Base-by-base conservation (phyloP, 2,888 invertebrate genomes). In the Crocallis elinguaria region DNA sequence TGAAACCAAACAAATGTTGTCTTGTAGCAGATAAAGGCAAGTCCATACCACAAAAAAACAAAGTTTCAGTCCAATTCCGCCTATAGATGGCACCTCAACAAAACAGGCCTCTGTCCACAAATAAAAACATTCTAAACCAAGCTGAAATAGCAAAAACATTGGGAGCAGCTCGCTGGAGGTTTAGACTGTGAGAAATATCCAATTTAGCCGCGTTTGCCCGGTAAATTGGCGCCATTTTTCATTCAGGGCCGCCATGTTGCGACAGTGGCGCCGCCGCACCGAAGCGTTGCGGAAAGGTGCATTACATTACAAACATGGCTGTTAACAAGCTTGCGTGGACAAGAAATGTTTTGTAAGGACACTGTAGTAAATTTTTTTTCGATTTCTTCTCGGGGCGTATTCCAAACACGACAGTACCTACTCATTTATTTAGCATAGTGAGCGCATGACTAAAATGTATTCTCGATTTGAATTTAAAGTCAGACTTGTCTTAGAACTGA, bases 201-300 rank as follows among this genome's bases (percentile, higher is more conserved):
- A 89, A 88, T 89, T 89, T 89, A 81, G 82, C 80, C 72, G 82
- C 80, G 82, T 83, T 86, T 86, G 77, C 83, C 82, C 84, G 77
- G 75, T 80, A 89, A 89, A 90, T 90, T 84, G 88, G 73, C 79
- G 83, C 81, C 79, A 88, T 90, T 86, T 87, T 84, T 89, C 87
- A 88, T 84, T 81, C 77, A 68, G 78, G 46, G 42, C 71, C 67
- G 79, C 86, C 85, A 83, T 82, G 73, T 81, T 83, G 81, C 76
- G 54, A 66, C 76, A 68, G 75, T 67, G 71, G 75, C 71, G 74
- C 73, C 68, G 49, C 73, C 63, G 62, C 64, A 65, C 65, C 57
- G 27, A 23, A 21, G n/a, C 21, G 35, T 45, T 39, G 50, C 39
- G 27, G 38, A 43, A 49, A 54, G 43, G 55, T 59, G 64, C 62